phyloP scores from a whole-genome alignment of 1,140 invertebrate species.

The Atta colombica region DNA sequence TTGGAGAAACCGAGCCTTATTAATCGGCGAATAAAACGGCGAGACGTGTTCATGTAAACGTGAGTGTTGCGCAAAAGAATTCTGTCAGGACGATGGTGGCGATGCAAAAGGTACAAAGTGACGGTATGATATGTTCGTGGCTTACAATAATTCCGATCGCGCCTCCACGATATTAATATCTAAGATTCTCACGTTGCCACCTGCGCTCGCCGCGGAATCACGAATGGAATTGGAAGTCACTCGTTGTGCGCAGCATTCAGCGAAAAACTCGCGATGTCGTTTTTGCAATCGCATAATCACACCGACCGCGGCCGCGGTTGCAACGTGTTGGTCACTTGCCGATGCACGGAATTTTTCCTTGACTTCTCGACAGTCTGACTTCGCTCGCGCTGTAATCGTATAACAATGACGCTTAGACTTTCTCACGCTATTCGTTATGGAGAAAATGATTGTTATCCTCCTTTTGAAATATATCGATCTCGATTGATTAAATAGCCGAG shows the following conservation, averaged over 20 bases:
- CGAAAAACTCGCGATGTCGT: constrained; percentile 26
- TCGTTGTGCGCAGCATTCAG: background rate
- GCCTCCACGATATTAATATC: constrained; percentile 28
- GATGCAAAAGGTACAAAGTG: constrained; percentile 8
- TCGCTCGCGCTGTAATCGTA: constrained; percentile 34
- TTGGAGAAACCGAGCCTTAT: background rate
- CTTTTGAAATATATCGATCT: constrained; percentile 2
- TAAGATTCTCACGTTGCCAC: constrained; percentile 20
- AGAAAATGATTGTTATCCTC: constrained; percentile 8
- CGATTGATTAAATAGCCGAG: constrained; percentile 17
- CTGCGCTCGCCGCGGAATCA: background rate
- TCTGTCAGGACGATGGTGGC: background rate
- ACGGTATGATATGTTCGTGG: background rate
- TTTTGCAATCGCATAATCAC: constrained; percentile 54
- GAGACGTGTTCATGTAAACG: background rate
- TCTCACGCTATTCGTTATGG: constrained; percentile 15
- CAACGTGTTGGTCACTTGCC: constrained; percentile 10
- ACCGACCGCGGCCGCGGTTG: background rate
- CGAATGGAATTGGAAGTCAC: constrained; percentile 17
- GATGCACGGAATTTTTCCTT: constrained; percentile 66
- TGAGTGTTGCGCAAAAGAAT: background rate
- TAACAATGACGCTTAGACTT: constrained; percentile 45
- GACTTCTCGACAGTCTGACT: constrained; percentile 34
- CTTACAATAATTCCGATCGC: constrained; percentile 21
- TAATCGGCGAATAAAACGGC: background rate